A percentile compares a stretch with the other conserved stretches of the same genome.
Evolutionary conservation across 1,140 invertebrate species (phyloP).

Genomic region (Drosophila kanapiae): DNA sequence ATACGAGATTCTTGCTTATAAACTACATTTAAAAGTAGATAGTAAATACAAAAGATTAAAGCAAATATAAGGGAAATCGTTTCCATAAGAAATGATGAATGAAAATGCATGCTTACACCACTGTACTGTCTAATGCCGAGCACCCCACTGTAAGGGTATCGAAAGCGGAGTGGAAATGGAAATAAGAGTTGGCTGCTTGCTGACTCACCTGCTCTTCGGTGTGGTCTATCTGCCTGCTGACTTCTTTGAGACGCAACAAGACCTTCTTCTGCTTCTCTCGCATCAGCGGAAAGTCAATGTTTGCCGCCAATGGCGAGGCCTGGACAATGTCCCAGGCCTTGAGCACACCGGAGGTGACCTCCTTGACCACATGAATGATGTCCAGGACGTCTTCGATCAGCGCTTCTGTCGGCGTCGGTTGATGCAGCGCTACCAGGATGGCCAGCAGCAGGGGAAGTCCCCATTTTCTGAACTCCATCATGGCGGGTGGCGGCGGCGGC

Average conservation of each 20-base stretch:
- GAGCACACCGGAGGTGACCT: slow-evolving; percentile 87
- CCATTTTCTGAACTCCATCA: slow-evolving; percentile 29
- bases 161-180: not conserved
- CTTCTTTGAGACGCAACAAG: slow-evolving; percentile 85
- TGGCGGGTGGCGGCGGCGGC: not conserved
- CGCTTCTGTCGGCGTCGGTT: slow-evolving; percentile 66
- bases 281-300: slow-evolving; percentile 87
- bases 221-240: slow-evolving; percentile 85
- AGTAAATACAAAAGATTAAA: not conserved
- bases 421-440: slow-evolving; percentile 25
- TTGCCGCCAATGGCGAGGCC: slow-evolving; percentile 86
- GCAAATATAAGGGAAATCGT: not conserved
- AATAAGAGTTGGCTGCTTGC: not conserved
- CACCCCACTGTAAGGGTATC: not conserved
- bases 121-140: not conserved
- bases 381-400: slow-evolving; percentile 88
- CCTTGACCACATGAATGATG: slow-evolving; percentile 87
- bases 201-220: slow-evolving; percentile 72
- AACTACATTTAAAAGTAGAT: too few relatives aligned
- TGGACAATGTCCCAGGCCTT: slow-evolving; percentile 88
- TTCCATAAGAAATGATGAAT: not conserved
- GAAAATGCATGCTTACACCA: not conserved
- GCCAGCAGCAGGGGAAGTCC: slow-evolving; percentile 25
- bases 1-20: too few relatives aligned
- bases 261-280: slow-evolving; percentile 87